Percentiles rank a stretch among this genome's conserved stretches.
phyloP scores from a whole-genome alignment of 2,888 invertebrate species.

The Eilema caniola region DNA sequence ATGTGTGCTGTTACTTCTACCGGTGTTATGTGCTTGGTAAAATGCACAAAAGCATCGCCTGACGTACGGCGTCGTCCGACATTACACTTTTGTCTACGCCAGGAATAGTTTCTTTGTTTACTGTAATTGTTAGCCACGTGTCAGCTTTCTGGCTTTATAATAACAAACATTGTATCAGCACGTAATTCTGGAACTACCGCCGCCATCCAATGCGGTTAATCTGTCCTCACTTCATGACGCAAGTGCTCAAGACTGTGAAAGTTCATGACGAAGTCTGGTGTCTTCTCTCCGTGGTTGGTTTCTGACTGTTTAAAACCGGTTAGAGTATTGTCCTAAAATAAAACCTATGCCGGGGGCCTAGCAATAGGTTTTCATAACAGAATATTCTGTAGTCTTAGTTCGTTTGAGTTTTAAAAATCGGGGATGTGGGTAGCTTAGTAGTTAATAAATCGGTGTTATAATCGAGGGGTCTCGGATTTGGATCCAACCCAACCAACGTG shows the following conservation, averaged over 20 bases:
- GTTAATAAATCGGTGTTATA: too few species aligned
- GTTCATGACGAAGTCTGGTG: neutral
- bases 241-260: neutral
- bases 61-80: neutral
- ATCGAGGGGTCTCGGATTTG: too few species aligned
- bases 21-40: neutral
- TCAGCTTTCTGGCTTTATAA: neutral
- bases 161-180: slow-evolving; percentile 3
- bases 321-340: neutral
- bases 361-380: too few species aligned
- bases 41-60: neutral
- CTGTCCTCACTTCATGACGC: neutral
- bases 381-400: too few species aligned
- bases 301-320: neutral
- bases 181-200: neutral
- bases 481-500: too few species aligned
- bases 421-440: too few species aligned
- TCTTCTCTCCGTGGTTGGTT: neutral
- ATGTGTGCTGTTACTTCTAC: neutral
- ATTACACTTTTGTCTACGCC: neutral
- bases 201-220: neutral
- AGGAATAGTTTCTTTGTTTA: neutral
- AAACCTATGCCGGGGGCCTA: too few species aligned
- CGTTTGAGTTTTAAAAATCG: too few species aligned
- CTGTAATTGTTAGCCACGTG: slow-evolving; percentile 1